Percentiles rank a stretch among this genome's conserved stretches.
phyloP scores from a whole-genome alignment of 30 jellyfish, hydroid and myxozoan genomes.

The Aurelia aurita complex sp. Pacific region DNA sequence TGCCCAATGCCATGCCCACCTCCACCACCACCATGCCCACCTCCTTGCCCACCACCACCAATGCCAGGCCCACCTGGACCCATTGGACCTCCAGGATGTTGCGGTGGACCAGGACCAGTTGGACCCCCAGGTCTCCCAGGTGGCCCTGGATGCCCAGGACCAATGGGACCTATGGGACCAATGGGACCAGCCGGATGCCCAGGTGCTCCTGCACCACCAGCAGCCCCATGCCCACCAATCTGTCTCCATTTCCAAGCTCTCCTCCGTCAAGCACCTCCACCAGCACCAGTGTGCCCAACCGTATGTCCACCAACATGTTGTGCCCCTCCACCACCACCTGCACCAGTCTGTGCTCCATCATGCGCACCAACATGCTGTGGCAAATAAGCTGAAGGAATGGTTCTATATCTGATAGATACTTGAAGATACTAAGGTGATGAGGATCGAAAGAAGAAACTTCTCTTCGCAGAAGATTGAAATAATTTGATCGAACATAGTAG shows the following conservation, averaged over 20 bases:
- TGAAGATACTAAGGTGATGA: no score
- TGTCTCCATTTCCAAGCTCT: conserved; percentile 91
- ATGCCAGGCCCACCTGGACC: conserved; percentile 94
- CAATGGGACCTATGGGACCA: conserved; percentile 90
- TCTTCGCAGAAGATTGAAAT: no score
- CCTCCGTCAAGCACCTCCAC: conserved; percentile 84
- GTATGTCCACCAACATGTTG: conserved; percentile 75
- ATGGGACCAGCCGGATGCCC: conserved; percentile 96
- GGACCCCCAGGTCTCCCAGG: conserved; percentile 99
- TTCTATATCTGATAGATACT: no score
- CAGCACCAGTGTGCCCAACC: conserved; percentile 79
- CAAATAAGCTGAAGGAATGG: conserved; percentile 28
- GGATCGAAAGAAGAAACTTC: no score
- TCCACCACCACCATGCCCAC: conserved; percentile 55
- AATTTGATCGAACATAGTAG: no score
- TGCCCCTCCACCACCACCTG: conserved; percentile 90
- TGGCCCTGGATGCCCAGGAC: conserved; percentile 85
- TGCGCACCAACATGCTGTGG: conserved; percentile 91
- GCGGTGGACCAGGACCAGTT: conserved; percentile 95
- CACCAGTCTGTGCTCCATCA: conserved; percentile 81
- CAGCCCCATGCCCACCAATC: conserved; percentile 93
- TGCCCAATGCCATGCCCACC: conserved; percentile 63
- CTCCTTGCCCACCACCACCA: conserved; percentile 67
- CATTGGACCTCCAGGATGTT: conserved; percentile 82
- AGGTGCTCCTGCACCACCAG: conserved; percentile 90